Percentiles rank a stretch among this genome's conserved stretches.
Conservation (phyloP, 2,113 vertebrate genomes). For the Xyrauchen texanus region DNA sequence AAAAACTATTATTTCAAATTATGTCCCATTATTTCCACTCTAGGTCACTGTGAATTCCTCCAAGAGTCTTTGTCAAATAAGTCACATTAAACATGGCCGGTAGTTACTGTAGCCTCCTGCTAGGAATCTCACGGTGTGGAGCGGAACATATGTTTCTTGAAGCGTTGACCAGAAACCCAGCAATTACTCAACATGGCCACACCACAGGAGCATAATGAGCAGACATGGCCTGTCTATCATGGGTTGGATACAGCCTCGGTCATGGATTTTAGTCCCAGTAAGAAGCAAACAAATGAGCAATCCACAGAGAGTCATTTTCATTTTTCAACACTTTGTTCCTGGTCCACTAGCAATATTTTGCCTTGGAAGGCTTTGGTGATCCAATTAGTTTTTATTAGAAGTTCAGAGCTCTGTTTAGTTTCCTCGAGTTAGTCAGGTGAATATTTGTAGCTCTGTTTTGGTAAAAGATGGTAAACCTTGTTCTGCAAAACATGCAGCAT, state of each 20-base stretch:
- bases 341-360: no score
- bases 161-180: constrained; percentile 30
- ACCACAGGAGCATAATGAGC: constrained; percentile 35
- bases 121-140: constrained; percentile 11
- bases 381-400: constrained; percentile 37
- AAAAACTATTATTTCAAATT: neutral
- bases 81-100: constrained; percentile 21
- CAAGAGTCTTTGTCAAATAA: constrained; percentile 33
- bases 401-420: constrained; percentile 10
- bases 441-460: no score
- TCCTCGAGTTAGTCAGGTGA: constrained; percentile 20
- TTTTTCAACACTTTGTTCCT: constrained; percentile 3
- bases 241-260: constrained; percentile 34
- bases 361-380: constrained; percentile 33
- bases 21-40: neutral
- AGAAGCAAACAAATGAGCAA: constrained; percentile 51
- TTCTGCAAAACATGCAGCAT: neutral
- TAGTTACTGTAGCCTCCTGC: constrained; percentile 6
- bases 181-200: constrained; percentile 41
- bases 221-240: constrained; percentile 34
- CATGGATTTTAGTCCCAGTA: constrained; percentile 33
- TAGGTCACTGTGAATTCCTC: neutral
- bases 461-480: no score
- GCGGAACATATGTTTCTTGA: constrained; percentile 43
- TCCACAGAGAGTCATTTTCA: constrained; percentile 46